Base-by-base conservation (phyloP, 2,113 vertebrate species). In the Orthonyx spaldingii region DNA sequence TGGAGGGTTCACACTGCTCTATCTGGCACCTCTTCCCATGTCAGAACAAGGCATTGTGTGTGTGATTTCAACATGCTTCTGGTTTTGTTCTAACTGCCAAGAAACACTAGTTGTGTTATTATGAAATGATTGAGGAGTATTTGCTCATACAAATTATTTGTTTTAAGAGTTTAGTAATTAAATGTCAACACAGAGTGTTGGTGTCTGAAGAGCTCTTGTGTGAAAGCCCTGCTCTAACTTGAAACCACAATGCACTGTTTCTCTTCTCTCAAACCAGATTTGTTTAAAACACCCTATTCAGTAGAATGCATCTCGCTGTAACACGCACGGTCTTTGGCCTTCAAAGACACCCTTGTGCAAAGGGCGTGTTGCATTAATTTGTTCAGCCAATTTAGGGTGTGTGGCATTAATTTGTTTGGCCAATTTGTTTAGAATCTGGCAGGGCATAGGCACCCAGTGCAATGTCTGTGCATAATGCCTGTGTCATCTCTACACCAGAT, bases 21-120 rank as follows among this genome's bases (percentile, higher is more conserved):
- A 76, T 87, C 96, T 97, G 97, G 96, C 95, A 95, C 84, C 82
- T 96, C 93, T 96, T 96, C 89, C 96, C 87, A 30, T 95, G 95
- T 96, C 97, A 96, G 95, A 97, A 97, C 96, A 98, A 97, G 96
- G 96, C 90, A 41, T 94, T 96, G 94, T 97, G 96, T 96, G 94
- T 91, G 92, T 4, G 77, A 96, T 98, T 98, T 98, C 97, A 95
- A 97, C 98, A 98, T 72, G 96, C 94, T 96, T 94, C 97, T 97
- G 96, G 96, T 88, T 86, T 95, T 85, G 95, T 94, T 94, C 83
- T 78, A 33, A 84, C 94, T 98, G 97, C 98, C 97, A 98, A 97
- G 97, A 97, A 98, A 97, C 96, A 96, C 90, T 97, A 96, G 96
- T 97, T 97, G 97, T 76, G 86, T 77, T 94, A 92, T 98, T 97